Base-by-base conservation (phyloP, 1,140 invertebrate genomes). In the Drosophila guanche region DNA sequence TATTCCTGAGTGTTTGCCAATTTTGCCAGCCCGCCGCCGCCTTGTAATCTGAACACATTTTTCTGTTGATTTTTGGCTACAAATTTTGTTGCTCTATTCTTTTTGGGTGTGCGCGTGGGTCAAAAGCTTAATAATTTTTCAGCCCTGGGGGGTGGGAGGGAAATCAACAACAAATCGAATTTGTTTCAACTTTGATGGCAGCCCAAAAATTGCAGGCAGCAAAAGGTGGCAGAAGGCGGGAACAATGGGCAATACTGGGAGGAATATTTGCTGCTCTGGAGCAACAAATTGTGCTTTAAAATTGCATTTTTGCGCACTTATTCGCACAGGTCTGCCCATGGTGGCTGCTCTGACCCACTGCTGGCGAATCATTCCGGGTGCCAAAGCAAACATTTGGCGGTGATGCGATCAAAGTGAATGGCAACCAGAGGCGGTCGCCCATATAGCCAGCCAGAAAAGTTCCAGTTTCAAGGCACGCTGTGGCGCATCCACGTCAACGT, bases 401-500 rank as follows among this genome's bases (percentile, higher is more conserved):
- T 48, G 80, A 85, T 80, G 61, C 72, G 81, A 86, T 86, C 83
- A 86, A 86, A 86, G 81, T 71, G 73, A 85, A 73, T 58, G 61
- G 73, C 62, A 55, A 57, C 42, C 67, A 72, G 67, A 66, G 70
- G 72, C 33, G 10, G 33, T 10, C 63, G 62, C 46, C 73, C 83
- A 80, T 62, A 73, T 76, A 79, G 69, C 51, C 62, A 79, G 69
- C 51, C 62, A 37, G 33, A 37, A 1, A 20, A 20, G 33, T 68
- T 47, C 56, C 66, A 47, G 62, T 27, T 46, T 37, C 45, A 25
- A 42, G 22, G 63, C 63, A 41, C 61, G 65, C 80, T 85, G 80
- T 50, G 76, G 72, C 81, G 60, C 80, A 85, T 85, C 80, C 86
- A 86, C 80, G 77, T 88, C 81, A 81, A 78, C 58, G 69, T 52